Evolutionary conservation across 2,888 invertebrate species (phyloP).

Genomic region (Orthonevra nobilis): DNA sequence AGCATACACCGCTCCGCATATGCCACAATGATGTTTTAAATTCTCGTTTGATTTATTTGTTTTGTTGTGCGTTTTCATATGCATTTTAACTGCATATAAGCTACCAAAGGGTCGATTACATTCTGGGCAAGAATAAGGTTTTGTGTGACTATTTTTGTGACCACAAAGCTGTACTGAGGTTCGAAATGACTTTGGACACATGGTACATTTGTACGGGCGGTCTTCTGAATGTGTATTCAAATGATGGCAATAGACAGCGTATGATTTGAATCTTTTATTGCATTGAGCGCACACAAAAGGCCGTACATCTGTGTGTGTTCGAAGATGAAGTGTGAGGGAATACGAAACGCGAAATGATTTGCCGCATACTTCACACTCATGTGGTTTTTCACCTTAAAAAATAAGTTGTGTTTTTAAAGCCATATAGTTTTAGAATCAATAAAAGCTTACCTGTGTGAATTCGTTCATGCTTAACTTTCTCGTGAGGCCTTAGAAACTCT

Average conservation of each 20-base stretch:
- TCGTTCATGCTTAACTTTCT: slow-evolving; percentile 92
- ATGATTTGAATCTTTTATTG: slow-evolving; percentile 88
- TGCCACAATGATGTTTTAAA: slow-evolving; percentile 85
- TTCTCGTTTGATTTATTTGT: slow-evolving; percentile 82
- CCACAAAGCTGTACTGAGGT: slow-evolving; percentile 89
- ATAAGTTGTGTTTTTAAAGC: neutral
- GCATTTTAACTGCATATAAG: slow-evolving; percentile 87
- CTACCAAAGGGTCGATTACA: slow-evolving; percentile 90
- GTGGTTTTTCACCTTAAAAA: slow-evolving; percentile 85
- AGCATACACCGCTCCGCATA: slow-evolving; percentile 89
- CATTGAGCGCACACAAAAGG: slow-evolving; percentile 89
- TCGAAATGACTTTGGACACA: slow-evolving; percentile 89
- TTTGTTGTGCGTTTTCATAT: slow-evolving; percentile 87
- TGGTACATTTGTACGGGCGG: slow-evolving; percentile 88
- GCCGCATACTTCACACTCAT: slow-evolving; percentile 89
- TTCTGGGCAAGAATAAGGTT: slow-evolving; percentile 88
- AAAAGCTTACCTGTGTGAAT: slow-evolving; percentile 87
- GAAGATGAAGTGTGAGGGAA: slow-evolving; percentile 89
- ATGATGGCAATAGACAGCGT: slow-evolving; percentile 90
- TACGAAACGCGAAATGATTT: slow-evolving; percentile 90
- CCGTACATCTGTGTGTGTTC: slow-evolving; percentile 88
- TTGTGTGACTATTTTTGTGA: slow-evolving; percentile 90
- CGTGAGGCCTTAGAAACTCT: slow-evolving; percentile 87
- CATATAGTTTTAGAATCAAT: neutral
- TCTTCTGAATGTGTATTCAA: slow-evolving; percentile 87